Percentiles rank a stretch among this genome's conserved stretches.
These are phyloP conservation scores for Casuarius casuarius DNA, from an alignment of 2,113 vertebrate genomes.

Conservation along the genomic window DNA sequence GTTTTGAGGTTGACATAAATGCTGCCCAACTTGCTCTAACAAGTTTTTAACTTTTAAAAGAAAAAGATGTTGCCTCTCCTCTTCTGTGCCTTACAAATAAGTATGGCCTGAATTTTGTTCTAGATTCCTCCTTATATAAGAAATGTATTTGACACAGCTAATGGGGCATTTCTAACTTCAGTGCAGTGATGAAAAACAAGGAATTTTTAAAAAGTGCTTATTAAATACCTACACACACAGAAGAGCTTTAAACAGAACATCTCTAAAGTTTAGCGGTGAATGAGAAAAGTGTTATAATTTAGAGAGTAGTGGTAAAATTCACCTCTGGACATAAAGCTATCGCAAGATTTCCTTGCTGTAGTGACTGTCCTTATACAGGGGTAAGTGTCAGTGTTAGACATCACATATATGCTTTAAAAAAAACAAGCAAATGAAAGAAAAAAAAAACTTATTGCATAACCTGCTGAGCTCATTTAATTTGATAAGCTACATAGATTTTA, in stretches of 20 bases:
- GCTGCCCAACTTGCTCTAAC: not conserved
- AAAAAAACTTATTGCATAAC: not conserved
- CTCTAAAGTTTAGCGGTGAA: not conserved
- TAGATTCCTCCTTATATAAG: not conserved
- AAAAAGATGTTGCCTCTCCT: not conserved
- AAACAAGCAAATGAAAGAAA: not conserved
- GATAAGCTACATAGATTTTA: not conserved
- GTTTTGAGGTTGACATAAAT: not conserved
- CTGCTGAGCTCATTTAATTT: slow-evolving; percentile 28
- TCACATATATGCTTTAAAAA: not conserved
- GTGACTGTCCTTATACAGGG: not conserved
- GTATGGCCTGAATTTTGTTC: slow-evolving; percentile 18
- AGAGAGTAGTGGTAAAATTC: not conserved
- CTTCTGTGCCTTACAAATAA: not conserved
- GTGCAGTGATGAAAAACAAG: not conserved
- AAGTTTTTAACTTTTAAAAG: not conserved
- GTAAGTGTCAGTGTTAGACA: not conserved
- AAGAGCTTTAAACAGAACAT: not conserved
- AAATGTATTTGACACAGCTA: not conserved
- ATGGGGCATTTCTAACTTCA: fast-evolving
- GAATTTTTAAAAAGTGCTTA: not conserved
- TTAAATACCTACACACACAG: fast-evolving
- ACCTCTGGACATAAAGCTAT: not conserved
- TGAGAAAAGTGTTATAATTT: not conserved
- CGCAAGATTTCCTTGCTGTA: not conserved